Evolutionary conservation across 2,888 invertebrate genomes (phyloP), one percentile per base, ranked within the genome.

Genomic region (Eupithecia pulchellata): DNA sequence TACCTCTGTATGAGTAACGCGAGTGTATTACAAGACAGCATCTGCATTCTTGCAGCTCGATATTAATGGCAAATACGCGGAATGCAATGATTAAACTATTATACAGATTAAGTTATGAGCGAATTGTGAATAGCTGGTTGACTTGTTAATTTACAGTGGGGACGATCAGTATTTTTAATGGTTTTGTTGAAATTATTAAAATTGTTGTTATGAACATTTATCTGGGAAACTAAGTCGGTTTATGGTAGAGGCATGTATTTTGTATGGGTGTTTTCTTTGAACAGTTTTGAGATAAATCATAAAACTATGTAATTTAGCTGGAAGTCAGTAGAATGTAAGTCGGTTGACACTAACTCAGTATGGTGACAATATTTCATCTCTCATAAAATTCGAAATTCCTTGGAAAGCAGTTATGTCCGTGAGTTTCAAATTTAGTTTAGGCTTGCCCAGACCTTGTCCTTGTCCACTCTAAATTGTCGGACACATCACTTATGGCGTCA

Each of bases 51-150:
- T 32, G 57, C 34, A 34, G n/a, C 61, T 32, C 34, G 63, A 57
- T 68, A 76, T 75, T 76, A 76, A 77, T 73, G 75, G 72, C 3
- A 20, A 52, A 36, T 14, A 70, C 77, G 76, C 36, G 75, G 72
- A 66, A 74, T 69, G 77, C 68, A 64, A 64, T 68, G 60, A 64
- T 64, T 58, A 58, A 55, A 61, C 30, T 47, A 58, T 66, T 32
- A 64, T 32, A 39, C 29, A 55, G 52, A 64, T 64, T 64, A 66
- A 66, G 36, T 32, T 52, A 52, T 64, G 52, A 42, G 60, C 4
- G 25, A 36, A 13, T 25, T 30, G 42, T 64, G 67, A 60, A 71
- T 65, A 66, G 17, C 66, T 67, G 27, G 42, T 20, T 25, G 64
- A 34, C 55, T 11, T 64, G 64, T 34, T 34, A 13, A 64, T 64